Conservation (phyloP, 2,888 invertebrate species). For the Spatulosminthurus flaviceps region DNA sequence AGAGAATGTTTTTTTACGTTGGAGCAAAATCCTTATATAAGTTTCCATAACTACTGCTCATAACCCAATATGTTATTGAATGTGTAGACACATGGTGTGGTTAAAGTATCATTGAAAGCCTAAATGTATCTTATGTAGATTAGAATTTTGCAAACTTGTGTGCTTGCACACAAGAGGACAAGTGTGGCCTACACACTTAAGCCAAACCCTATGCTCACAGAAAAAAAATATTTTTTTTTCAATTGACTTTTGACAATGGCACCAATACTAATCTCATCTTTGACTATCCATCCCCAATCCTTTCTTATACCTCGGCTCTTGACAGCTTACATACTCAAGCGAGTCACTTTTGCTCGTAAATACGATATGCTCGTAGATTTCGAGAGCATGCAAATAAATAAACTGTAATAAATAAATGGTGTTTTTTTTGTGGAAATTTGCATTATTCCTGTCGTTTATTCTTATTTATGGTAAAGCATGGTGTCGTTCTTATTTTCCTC, state of each 20-base stretch:
- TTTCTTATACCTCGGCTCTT: conserved; percentile 1
- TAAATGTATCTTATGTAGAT: conserved; percentile 14
- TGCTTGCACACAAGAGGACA: neutral
- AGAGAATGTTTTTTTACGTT: too few relatives aligned
- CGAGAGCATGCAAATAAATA: too few relatives aligned
- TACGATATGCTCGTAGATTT: neutral
- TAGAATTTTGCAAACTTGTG: neutral
- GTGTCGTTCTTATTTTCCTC: neutral
- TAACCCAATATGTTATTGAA: neutral
- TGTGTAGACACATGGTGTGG: neutral
- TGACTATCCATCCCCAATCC: neutral
- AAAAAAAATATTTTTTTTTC: too few relatives aligned
- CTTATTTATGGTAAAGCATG: conserved; percentile 24
- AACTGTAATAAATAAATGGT: conserved; percentile 28
- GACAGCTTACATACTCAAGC: neutral
- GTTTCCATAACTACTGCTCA: too few relatives aligned
- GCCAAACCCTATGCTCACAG: too few relatives aligned
- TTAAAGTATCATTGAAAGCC: neutral
- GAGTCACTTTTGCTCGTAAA: neutral
- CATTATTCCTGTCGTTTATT: conserved; percentile 38
- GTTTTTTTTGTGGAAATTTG: conserved; percentile 29
- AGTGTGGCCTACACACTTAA: too few relatives aligned
- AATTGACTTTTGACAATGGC: too few relatives aligned
- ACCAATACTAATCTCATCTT: neutral
- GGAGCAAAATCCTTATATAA: too few relatives aligned